These are phyloP conservation scores for Prinia subflava DNA, from an alignment of 2,113 vertebrate species.

Conservation along the genomic window DNA sequence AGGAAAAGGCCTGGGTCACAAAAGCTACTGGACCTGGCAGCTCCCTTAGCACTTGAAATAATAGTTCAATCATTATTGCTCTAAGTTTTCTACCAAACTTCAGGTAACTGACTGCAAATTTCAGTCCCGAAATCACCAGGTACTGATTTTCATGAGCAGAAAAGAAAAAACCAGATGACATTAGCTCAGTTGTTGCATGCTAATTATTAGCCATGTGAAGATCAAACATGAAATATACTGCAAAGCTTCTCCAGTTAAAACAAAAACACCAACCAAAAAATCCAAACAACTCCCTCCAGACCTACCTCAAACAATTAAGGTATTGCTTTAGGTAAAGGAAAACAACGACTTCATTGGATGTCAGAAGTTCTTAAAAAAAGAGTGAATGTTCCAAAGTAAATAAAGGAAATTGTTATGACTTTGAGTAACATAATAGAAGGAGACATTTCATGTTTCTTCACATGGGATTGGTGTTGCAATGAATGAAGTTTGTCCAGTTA, in stretches of 20 bases:
- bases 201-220: background rate
- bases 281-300: accelerated
- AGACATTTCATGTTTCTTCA: background rate
- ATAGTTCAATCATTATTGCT: background rate
- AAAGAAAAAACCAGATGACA: accelerated
- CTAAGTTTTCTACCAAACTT: background rate
- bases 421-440: background rate
- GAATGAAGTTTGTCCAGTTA: background rate
- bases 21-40: background rate
- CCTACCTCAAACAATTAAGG: background rate
- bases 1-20: background rate
- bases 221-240: background rate
- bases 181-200: background rate
- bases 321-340: background rate
- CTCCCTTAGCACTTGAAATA: background rate
- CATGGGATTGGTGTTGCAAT: accelerated
- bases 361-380: background rate
- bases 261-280: background rate
- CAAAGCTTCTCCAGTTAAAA: background rate
- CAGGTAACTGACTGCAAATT: background rate
- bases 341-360: background rate
- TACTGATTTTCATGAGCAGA: background rate
- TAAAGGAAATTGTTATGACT: background rate
- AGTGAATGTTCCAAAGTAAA: background rate
- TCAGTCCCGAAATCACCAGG: background rate